A percentile compares a stretch with the other conserved stretches of the same genome.
These are phyloP conservation scores for Cygnus atratus DNA, from an alignment of 2,113 vertebrate genomes.

Conservation along the genomic window DNA sequence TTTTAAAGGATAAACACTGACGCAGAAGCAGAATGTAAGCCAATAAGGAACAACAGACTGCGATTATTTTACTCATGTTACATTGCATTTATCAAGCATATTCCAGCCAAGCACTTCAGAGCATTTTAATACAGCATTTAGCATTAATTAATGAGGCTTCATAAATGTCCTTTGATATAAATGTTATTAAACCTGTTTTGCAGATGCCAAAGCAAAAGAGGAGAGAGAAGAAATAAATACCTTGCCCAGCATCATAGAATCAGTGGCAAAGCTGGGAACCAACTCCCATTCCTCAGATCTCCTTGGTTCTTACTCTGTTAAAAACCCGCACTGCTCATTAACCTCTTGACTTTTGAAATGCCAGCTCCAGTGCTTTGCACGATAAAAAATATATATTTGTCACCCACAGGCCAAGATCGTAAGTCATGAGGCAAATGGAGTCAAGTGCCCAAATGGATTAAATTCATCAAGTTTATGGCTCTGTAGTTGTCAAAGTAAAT, in stretches of 20 bases:
- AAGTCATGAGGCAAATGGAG: neutral
- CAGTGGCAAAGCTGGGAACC: neutral
- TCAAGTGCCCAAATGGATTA: neutral
- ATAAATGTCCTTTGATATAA: neutral
- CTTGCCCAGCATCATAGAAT: neutral
- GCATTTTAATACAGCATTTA: neutral
- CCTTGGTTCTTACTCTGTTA: neutral
- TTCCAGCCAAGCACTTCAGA: neutral
- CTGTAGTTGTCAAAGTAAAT: neutral
- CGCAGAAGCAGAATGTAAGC: neutral
- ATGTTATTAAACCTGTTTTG: neutral
- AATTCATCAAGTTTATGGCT: neutral
- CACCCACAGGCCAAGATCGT: neutral
- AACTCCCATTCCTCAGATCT: neutral
- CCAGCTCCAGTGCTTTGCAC: neutral
- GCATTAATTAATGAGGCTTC: constrained; percentile 10
- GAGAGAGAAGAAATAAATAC: neutral
- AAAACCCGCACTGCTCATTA: neutral
- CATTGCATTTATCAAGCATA: neutral
- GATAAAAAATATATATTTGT: neutral
- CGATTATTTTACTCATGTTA: neutral
- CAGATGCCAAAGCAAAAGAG: neutral
- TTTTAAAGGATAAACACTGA: neutral
- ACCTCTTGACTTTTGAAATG: neutral
- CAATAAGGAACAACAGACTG: neutral